Evolutionary conservation across 2,888 invertebrate genomes (phyloP).

Genomic region (Ophion ventricosus): DNA sequence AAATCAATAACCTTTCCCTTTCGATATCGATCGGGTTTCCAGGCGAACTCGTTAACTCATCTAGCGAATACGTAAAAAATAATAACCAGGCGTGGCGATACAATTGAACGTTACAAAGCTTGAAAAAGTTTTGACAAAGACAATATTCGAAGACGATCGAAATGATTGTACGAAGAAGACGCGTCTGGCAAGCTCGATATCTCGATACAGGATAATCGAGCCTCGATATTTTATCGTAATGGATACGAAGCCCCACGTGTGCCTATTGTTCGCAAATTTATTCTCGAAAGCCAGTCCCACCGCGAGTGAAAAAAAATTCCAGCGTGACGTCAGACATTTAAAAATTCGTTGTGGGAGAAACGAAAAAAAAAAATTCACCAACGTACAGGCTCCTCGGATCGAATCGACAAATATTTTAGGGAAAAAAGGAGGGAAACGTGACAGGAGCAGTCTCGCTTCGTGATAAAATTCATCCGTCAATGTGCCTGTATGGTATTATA

Average conservation of each 20-base stretch:
- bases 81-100: too few species aligned
- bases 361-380: not conserved
- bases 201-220: not conserved
- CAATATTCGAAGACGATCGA: not conserved
- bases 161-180: not conserved
- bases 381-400: not conserved
- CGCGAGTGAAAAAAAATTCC: not conserved
- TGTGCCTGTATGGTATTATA: conserved; percentile 4
- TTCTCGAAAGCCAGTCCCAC: not conserved
- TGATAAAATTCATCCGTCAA: conserved; percentile 13
- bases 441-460: not conserved
- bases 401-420: not conserved
- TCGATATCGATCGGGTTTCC: too few species aligned
- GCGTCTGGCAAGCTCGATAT: not conserved
- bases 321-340: not conserved
- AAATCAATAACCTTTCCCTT: too few species aligned
- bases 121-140: not conserved
- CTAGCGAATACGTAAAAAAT: too few species aligned
- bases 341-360: not conserved
- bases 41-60: too few species aligned
- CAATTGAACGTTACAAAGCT: not conserved
- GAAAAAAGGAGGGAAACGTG: not conserved
- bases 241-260: not conserved
- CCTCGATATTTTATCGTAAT: not conserved
- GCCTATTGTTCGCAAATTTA: not conserved